Conservation (phyloP, 2,113 vertebrate genomes). For the Fukomys damarensis region DNA sequence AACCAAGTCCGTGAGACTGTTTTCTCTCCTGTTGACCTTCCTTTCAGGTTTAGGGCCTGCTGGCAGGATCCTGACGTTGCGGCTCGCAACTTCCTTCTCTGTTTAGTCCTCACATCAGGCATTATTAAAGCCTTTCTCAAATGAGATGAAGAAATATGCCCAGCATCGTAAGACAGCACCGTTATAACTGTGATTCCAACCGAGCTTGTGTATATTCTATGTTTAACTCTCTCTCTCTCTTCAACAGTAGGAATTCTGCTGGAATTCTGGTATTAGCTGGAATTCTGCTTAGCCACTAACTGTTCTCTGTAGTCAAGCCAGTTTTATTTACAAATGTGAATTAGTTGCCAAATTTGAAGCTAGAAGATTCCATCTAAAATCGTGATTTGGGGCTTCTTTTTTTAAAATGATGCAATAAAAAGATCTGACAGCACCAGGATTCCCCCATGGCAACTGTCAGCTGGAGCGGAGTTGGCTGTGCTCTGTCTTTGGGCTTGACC, state of each 20-base stretch:
- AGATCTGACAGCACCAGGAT: background rate
- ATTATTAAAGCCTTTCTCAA: background rate
- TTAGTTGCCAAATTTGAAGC: background rate
- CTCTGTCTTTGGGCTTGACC: background rate
- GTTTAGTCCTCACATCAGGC: background rate
- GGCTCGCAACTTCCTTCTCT: no score
- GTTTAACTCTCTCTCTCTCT: background rate
- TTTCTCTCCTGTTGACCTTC: no score
- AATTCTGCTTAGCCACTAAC: background rate
- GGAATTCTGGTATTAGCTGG: background rate
- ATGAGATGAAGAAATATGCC: background rate
- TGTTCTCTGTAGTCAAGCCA: background rate
- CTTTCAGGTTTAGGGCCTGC: no score
- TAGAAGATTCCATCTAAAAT: background rate
- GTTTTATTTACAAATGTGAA: background rate
- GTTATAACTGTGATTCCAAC: background rate
- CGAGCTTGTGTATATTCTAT: background rate
- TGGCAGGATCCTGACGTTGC: no score
- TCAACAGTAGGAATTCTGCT: background rate
- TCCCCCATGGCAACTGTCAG: background rate
- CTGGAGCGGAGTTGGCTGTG: background rate
- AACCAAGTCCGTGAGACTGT: no score
- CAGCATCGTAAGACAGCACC: background rate
- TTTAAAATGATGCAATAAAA: background rate
- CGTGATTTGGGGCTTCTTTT: background rate